A percentile compares a stretch with the other conserved stretches of the same genome.
These are phyloP conservation scores for Riparia riparia DNA, from an alignment of 2,113 vertebrate species.

Conservation along the genomic window DNA sequence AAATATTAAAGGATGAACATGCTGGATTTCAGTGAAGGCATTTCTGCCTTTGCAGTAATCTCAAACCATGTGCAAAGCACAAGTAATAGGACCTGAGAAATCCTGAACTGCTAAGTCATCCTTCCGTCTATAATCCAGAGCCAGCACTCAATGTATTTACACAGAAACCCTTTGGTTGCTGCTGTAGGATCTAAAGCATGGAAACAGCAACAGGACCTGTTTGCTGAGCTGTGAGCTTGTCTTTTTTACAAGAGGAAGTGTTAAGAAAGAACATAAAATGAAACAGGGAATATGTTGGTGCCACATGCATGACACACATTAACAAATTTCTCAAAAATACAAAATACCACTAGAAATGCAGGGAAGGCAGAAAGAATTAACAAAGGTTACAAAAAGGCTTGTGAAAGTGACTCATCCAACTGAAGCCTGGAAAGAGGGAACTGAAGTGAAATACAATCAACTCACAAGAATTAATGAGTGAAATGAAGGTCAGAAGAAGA, in stretches of 20 bases:
- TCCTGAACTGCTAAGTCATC: not conserved
- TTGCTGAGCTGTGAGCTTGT: not conserved
- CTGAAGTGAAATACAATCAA: not conserved
- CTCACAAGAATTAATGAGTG: not conserved
- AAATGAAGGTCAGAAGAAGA: not conserved
- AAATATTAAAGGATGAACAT: not conserved
- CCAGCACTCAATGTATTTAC: accelerated
- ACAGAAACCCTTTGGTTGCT: not conserved
- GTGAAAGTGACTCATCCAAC: not conserved
- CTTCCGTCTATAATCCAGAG: not conserved
- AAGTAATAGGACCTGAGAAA: not conserved
- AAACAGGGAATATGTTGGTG: not conserved
- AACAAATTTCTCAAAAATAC: not conserved
- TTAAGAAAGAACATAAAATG: not conserved
- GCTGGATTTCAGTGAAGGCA: not conserved
- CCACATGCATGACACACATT: not conserved
- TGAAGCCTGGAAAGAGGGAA: not conserved
- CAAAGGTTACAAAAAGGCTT: not conserved
- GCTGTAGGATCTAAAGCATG: not conserved
- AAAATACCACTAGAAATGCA: not conserved
- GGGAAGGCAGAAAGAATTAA: not conserved
- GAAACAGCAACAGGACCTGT: not conserved
- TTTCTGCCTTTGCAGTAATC: not conserved
- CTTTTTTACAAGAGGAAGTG: not conserved
- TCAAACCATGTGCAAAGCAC: not conserved